Evolutionary conservation across 2,888 invertebrate genomes (phyloP).

Genomic region (Cerceris ruficornis): DNA sequence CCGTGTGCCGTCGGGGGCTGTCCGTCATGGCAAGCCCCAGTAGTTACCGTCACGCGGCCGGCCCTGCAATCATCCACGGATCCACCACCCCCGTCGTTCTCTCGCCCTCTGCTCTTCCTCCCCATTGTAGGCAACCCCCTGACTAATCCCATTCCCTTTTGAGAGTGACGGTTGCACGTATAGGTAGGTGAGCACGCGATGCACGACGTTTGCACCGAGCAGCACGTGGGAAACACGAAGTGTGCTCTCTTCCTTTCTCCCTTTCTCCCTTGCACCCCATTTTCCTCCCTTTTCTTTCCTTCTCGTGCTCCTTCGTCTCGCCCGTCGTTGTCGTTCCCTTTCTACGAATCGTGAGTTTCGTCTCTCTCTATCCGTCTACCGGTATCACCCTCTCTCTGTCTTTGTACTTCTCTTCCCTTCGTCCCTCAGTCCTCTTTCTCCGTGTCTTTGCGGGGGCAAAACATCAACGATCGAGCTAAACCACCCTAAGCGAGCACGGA

Average conservation of each 20-base stretch:
- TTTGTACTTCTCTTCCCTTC: slow-evolving; percentile 17
- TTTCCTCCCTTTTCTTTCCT: neutral
- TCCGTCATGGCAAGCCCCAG: slow-evolving; percentile 75
- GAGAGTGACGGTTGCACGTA: slow-evolving; percentile 75
- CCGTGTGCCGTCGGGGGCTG: slow-evolving; percentile 62
- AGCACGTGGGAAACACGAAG: slow-evolving; percentile 79
- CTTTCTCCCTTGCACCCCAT: slow-evolving; percentile 13
- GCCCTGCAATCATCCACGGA: slow-evolving; percentile 74
- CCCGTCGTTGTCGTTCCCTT: slow-evolving; percentile 2
- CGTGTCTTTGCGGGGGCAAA: slow-evolving; percentile 60
- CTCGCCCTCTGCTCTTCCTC: slow-evolving; percentile 40
- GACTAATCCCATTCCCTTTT: slow-evolving; percentile 77
- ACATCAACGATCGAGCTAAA: slow-evolving; percentile 74
- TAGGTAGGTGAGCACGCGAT: slow-evolving; percentile 79
- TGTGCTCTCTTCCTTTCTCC: slow-evolving; percentile 67
- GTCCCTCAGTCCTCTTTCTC: slow-evolving; percentile 31
- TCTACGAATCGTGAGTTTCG: slow-evolving; percentile 3
- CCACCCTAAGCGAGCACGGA: slow-evolving; percentile 59
- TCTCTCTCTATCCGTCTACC: neutral
- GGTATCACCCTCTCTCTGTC: slow-evolving; percentile 8
- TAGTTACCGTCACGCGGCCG: slow-evolving; percentile 80
- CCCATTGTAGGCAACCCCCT: slow-evolving; percentile 72
- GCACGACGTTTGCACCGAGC: slow-evolving; percentile 67
- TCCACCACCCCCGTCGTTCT: slow-evolving; percentile 63
- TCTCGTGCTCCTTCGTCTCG: slow-evolving; percentile 12